These are phyloP conservation scores for Rissa tridactyla DNA, from an alignment of 2,113 vertebrate genomes.

Conservation along the genomic window DNA sequence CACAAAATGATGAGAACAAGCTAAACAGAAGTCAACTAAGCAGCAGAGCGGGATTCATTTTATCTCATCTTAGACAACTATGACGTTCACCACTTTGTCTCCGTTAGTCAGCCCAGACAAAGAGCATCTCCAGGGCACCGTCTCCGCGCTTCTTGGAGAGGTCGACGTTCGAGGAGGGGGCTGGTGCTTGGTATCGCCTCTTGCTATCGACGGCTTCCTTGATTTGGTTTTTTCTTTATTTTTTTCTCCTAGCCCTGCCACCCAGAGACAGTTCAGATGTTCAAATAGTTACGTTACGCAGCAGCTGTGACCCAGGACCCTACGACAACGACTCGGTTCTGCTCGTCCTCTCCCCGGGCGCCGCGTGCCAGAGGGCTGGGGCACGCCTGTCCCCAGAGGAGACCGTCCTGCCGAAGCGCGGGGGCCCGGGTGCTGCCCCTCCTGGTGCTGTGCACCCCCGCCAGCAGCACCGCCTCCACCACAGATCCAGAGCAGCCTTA, in stretches of 20 bases:
- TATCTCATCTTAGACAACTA: not conserved
- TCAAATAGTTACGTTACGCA: not conserved
- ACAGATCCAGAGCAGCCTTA: not conserved
- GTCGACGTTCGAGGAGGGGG: rapidly evolving
- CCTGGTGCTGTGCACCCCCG: not conserved
- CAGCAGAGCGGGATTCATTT: not conserved
- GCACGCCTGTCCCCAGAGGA: not conserved
- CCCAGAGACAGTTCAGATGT: not conserved
- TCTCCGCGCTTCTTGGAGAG: not conserved
- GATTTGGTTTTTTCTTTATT: not conserved
- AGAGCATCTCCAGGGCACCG: not conserved
- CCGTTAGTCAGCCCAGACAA: not conserved
- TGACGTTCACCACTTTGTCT: not conserved
- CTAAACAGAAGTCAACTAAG: slow-evolving; percentile 16
- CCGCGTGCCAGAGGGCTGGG: not conserved
- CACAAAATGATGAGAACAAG: not conserved
- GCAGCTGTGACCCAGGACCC: not conserved
- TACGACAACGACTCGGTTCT: not conserved
- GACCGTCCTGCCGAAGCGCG: not conserved
- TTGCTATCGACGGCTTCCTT: not conserved
- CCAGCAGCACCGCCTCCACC: not conserved
- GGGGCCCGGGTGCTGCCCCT: not conserved
- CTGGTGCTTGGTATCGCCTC: not conserved
- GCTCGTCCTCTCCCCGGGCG: not conserved
- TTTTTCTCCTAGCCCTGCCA: not conserved